A percentile compares a stretch with the other conserved stretches of the same genome.
Conservation (phyloP, 64 coral and sea anemone species). For the Orbicella faveolata region DNA sequence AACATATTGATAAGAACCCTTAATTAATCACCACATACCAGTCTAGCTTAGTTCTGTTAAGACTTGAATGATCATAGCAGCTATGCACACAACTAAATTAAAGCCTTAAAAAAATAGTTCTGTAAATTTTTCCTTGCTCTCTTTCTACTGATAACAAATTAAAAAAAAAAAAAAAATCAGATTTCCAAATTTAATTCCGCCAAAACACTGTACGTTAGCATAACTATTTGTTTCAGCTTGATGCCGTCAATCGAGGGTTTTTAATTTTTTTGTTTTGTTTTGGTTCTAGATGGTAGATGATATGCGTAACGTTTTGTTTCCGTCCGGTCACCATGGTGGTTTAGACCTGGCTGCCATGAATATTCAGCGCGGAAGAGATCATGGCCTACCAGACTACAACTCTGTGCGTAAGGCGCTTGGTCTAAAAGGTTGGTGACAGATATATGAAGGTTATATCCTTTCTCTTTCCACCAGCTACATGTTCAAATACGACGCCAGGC, state of each 20-base stretch:
- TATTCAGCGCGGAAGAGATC: conserved; percentile 86
- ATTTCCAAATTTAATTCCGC: too few relatives aligned
- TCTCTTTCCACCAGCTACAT: neutral
- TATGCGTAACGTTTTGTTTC: conserved; percentile 83
- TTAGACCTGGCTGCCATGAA: conserved; percentile 87
- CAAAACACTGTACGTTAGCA: too few relatives aligned
- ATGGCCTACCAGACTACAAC: conserved; percentile 87
- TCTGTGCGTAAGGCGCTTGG: conserved; percentile 66
- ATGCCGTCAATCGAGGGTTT: neutral
- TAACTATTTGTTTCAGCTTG: too few relatives aligned
- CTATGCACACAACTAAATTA: too few relatives aligned
- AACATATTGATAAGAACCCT: too few relatives aligned
- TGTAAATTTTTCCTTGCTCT: too few relatives aligned
- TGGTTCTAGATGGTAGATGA: conserved; percentile 82
- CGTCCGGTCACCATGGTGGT: conserved; percentile 57
- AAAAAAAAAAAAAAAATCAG: too few relatives aligned
- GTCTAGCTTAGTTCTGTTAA: too few relatives aligned
- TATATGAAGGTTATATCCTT: neutral
- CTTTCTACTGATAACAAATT: too few relatives aligned
- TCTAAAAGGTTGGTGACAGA: conserved; percentile 49
- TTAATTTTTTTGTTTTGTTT: neutral
- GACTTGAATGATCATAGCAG: too few relatives aligned
- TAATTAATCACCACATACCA: too few relatives aligned
- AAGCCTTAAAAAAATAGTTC: too few relatives aligned
- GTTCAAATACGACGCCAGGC: neutral